Evolutionary conservation across 2,113 vertebrate species (phyloP), one percentile per base, ranked within the genome.

Genomic region (Zosterops japonicus): DNA sequence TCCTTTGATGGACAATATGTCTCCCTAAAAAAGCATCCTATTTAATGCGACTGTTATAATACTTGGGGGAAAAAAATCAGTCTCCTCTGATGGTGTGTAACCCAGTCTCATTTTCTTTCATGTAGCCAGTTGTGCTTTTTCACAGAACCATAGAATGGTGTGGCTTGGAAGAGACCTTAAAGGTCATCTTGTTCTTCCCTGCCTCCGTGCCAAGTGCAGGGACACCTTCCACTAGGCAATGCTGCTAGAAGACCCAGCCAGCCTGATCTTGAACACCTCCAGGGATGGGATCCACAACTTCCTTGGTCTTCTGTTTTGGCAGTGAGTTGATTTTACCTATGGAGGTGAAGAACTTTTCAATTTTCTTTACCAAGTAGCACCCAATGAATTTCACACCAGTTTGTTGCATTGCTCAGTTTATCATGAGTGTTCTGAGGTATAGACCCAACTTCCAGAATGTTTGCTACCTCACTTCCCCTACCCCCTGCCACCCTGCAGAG

Each of bases 401-500:
- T 69, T 53, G 25, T 47, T 76, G 27, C 50, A 52, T 36, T 65
- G 19, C 33, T 94, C 28, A 7, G 4, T n/a, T 65, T 5, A 8
- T 21, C 13, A 12, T 21, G 28, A 74, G 42, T 6, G 13, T n/a
- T 33, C 46, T 41, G 44, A 60, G 8, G 11, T 59, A 76, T 1
- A 0, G 17, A n/a, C 11, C n/a, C 42, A 44, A 16, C 7, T n/a
- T 61, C 29, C 52, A 59, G 9, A 11, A 3, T 11, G 2, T 49
- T 85, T 83, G 29, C 11, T 76, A 4, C 50, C 33, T 16, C 6
- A 18, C 11, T 57, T 52, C 20, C 14, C 22, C 44, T 60, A 4
- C 4, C 9, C 11, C 0, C 23, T 82, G 33, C 44, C 4, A 4
- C 21, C 6, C 8, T 7, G 5, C 7, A 24, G 6, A 3, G 5